Base-by-base conservation (phyloP, 2,113 vertebrate species). In the Lutjanus erythropterus region DNA sequence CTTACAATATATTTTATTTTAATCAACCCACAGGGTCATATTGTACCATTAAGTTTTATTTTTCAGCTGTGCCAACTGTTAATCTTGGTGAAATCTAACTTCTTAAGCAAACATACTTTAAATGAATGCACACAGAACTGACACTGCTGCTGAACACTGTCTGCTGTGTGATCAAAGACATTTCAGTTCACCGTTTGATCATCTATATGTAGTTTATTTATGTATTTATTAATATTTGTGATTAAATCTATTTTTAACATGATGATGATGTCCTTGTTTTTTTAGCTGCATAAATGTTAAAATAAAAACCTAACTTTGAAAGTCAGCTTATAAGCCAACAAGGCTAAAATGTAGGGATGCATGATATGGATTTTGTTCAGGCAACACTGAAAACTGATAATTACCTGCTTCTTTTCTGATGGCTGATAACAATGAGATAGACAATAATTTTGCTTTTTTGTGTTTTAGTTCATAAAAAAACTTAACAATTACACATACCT, bases 141-240 rank as follows among this genome's bases (percentile, higher is more conserved):
- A 19, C 39, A 56, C 15, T 42, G 41, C 9, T 9, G 14, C 1
- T 61, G n/a, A 61, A 23, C 35, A 39, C 15, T 9, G n/a, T 25
- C 11, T 5, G n/a, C 11, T 52, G 10, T 25, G 49, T 25, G 10
- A 52, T 12, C n/a, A 62, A 9, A 64, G n/a, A n/a, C 12, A 9
- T 31, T 47, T 56, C 19, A 12, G 16, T 33, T 67, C 14, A 50
- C 65, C 52, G 21, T 50, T 23, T 56, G 16, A 19, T 19, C 16
- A 49, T 59, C 39, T 56, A 65, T 67, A 35, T 47, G 37, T 9
- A 11, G 7, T 41, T 46, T 52, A 52, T 69, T 25, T 71, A 72
- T 50, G 33, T 47, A 65, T 65, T 71, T 56, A 39, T 75, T 41
- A 23, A 75, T 23, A 16, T 44, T 71, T 61, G 27, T 50, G 39